phyloP scores from a whole-genome alignment of 2,113 vertebrate species.

The Chaetura pelagica region DNA sequence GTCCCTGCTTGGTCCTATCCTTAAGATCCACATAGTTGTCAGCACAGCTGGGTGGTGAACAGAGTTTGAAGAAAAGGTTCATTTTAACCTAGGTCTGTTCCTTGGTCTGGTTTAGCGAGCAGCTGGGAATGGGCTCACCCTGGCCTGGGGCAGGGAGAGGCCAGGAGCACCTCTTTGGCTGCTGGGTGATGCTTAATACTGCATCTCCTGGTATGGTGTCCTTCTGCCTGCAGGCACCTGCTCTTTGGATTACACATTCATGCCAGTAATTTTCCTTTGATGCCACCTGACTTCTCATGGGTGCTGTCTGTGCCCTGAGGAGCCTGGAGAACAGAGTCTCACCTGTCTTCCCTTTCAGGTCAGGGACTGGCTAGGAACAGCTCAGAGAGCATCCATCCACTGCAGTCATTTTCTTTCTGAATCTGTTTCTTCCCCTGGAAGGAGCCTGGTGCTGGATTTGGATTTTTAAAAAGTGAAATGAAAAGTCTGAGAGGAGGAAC shows the following conservation, averaged over 20 bases:
- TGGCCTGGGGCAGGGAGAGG: background rate
- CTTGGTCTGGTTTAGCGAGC: fast-evolving
- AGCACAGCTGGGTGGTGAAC: fast-evolving
- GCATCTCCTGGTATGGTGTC: fast-evolving
- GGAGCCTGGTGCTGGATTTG: background rate
- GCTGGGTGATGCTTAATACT: background rate
- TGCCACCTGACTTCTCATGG: background rate
- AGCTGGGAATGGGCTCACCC: fast-evolving
- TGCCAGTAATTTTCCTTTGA: background rate
- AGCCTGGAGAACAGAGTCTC: background rate
- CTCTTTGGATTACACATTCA: background rate
- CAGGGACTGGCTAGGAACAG: background rate
- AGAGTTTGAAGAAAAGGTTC: background rate
- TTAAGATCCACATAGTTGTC: fast-evolving
- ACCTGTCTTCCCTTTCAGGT: background rate
- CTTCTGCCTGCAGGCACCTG: background rate
- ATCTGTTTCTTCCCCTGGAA: background rate
- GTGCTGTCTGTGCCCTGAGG: background rate
- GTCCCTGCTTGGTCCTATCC: background rate
- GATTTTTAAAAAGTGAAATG: background rate
- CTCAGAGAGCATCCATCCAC: background rate
- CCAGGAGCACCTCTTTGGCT: background rate
- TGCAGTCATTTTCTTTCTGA: background rate
- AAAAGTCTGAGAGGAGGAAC: background rate
- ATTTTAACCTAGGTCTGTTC: background rate